Conservation (phyloP, 2,113 vertebrate genomes). For the Dendrocopos noguchii region DNA sequence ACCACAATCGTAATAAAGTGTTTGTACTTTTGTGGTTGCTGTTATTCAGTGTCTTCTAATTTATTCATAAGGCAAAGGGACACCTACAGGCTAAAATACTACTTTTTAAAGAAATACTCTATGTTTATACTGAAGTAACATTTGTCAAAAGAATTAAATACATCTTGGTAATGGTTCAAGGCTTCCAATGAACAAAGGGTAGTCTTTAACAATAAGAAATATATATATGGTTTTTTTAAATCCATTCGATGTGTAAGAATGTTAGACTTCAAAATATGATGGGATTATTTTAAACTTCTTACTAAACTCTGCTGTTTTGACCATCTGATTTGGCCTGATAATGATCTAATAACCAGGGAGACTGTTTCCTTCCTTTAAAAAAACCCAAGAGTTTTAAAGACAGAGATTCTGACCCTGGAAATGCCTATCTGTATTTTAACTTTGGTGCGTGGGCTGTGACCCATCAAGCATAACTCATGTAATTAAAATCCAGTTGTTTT, state of each 20-base stretch:
- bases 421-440: slow-evolving; percentile 6
- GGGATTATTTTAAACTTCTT: background rate
- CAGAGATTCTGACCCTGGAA: slow-evolving; percentile 8
- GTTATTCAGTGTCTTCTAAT: slow-evolving; percentile 47
- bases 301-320: background rate
- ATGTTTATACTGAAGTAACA: background rate
- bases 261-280: background rate
- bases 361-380: slow-evolving; percentile 37
- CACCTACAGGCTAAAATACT: slow-evolving; percentile 31
- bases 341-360: slow-evolving; percentile 25
- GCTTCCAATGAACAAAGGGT: background rate
- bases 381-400: background rate
- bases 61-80: slow-evolving; percentile 45
- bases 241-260: background rate
- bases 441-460: background rate
- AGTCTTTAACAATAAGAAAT: background rate
- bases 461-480: background rate
- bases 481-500: slow-evolving; percentile 23
- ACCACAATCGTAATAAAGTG: slow-evolving; percentile 61
- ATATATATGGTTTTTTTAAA: background rate
- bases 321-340: slow-evolving; percentile 7
- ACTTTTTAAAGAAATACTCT: slow-evolving; percentile 27
- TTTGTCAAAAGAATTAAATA: background rate
- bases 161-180: background rate
- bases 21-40: slow-evolving; percentile 26